Percentiles rank a stretch among this genome's conserved stretches.
Evolutionary conservation across 2,888 invertebrate species (phyloP).

Genomic region (Cheilosia soror): DNA sequence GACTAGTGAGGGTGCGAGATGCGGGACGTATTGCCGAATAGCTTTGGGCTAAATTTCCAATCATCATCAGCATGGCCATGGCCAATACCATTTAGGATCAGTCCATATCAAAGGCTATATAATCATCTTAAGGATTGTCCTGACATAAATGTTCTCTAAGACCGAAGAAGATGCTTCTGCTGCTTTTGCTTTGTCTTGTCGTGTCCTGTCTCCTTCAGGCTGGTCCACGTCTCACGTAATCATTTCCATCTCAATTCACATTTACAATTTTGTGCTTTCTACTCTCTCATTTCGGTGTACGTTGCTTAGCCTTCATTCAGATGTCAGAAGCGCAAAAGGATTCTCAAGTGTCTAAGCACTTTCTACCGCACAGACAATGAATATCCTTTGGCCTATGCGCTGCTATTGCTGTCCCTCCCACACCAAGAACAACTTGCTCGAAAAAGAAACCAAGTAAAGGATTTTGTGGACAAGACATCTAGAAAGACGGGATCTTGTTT

Average conservation of each 20-base stretch:
- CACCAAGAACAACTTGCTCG: conserved; percentile 16
- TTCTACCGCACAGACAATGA: conserved; percentile 46
- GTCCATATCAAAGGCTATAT: conserved; percentile 60
- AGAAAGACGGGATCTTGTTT: conserved; percentile 56
- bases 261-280: conserved; percentile 57
- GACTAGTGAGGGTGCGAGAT: not conserved
- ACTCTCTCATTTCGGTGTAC: conserved; percentile 33
- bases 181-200: conserved; percentile 28
- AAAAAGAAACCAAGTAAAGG: conserved; percentile 25
- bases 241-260: conserved; percentile 72
- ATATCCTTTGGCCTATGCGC: conserved; percentile 46
- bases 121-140: conserved; percentile 64
- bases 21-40: conserved; percentile 17
- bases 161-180: conserved; percentile 12
- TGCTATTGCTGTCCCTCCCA: not conserved
- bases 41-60: conserved; percentile 70
- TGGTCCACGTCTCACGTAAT: conserved; percentile 40
- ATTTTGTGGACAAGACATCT: conserved; percentile 60
- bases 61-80: conserved; percentile 60
- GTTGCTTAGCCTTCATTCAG: conserved; percentile 44
- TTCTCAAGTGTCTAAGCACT: conserved; percentile 52
- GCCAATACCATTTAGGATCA: conserved; percentile 69
- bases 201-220: conserved; percentile 14
- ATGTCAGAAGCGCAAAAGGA: conserved; percentile 62
- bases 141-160: conserved; percentile 37